Evolutionary conservation across 2,888 invertebrate genomes (phyloP), one percentile per base, ranked within the genome.

Genomic region (Sphecodes monilicornis): DNA sequence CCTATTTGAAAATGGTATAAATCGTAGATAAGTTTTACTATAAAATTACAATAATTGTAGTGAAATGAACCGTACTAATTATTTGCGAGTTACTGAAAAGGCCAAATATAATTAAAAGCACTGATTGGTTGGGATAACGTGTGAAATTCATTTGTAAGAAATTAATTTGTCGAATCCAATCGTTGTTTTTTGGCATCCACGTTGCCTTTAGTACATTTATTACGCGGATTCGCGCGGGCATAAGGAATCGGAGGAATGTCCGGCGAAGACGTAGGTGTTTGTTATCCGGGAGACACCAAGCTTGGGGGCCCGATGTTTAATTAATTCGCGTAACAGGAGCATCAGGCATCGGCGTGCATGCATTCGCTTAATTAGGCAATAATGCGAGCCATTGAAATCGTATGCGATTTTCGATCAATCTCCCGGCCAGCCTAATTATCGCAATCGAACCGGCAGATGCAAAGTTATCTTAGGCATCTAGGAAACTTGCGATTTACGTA

Each of bases 381-480:
- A 76, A 54, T 70, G 76, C 73, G 74, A 80, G 68, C 75, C 85
- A 87, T 90, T 91, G 36, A 88, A 88, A 88, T 86, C 88, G 86
- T 88, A 90, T 86, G 82, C 89, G 89, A 89, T 88, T 90, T 90
- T 90, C 90, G 90, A 93, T 91, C 92, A 88, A 92, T 93, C 88
- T 78, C 69, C 57, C 22, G 70, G 29, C 64, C 88, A 90, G 91
- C 81, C 93, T 92, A 94, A 93, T 94, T 93, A 94, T 93, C 91
- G 91, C 93, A 93, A 93, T 93, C 92, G 91, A 68, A 83, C 87
- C 92, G 92, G 91, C 90, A 91, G 94, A 94, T 93, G 91, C 91
- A 93, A 94, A 94, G 94, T 88, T 93, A 94, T 93, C 94, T 91
- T 84, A 80, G 90, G 89, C 90, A 94, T 94, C 94, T 92, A 91